These are phyloP conservation scores for Heliothis virescens DNA, from an alignment of 1,140 invertebrate species.

Conservation along the genomic window DNA sequence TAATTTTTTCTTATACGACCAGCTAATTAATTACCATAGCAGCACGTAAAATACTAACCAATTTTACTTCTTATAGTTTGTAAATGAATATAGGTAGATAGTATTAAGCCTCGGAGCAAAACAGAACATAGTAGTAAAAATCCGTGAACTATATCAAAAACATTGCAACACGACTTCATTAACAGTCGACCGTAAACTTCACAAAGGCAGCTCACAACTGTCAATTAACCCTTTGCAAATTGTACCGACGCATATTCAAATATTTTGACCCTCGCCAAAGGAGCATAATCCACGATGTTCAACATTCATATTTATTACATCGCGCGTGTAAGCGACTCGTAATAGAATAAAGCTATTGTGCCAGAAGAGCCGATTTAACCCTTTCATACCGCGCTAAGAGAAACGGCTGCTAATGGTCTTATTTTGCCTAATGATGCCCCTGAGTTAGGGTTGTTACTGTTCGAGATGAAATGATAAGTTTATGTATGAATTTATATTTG, in stretches of 20 bases:
- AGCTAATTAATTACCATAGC: too few relatives aligned
- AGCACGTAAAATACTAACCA: too few relatives aligned
- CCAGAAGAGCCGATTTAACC: slow-evolving; percentile 82
- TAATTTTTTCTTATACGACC: background rate
- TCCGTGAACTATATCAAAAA: slow-evolving; percentile 13
- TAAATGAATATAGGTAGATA: too few relatives aligned
- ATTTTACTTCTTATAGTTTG: too few relatives aligned
- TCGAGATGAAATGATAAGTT: slow-evolving; percentile 83
- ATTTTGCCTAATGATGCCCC: slow-evolving; percentile 84
- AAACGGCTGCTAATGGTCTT: slow-evolving; percentile 85
- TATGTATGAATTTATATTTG: slow-evolving; percentile 77
- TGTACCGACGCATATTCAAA: slow-evolving; percentile 82
- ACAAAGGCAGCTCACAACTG: slow-evolving; percentile 66
- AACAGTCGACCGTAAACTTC: slow-evolving; percentile 59
- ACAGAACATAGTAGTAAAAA: background rate
- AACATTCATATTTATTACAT: slow-evolving; percentile 86
- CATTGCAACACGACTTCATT: slow-evolving; percentile 37
- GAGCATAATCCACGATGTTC: slow-evolving; percentile 82
- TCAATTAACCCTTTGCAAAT: slow-evolving; percentile 85
- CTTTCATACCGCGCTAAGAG: slow-evolving; percentile 81
- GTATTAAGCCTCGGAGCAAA: background rate
- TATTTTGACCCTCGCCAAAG: slow-evolving; percentile 85
- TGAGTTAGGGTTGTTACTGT: slow-evolving; percentile 77
- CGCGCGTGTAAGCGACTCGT: slow-evolving; percentile 81
- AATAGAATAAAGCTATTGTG: slow-evolving; percentile 84